A percentile compares a stretch with the other conserved stretches of the same genome.
Evolutionary conservation across 1,140 invertebrate species (phyloP).

Genomic region (Drosophila ohnishii): DNA sequence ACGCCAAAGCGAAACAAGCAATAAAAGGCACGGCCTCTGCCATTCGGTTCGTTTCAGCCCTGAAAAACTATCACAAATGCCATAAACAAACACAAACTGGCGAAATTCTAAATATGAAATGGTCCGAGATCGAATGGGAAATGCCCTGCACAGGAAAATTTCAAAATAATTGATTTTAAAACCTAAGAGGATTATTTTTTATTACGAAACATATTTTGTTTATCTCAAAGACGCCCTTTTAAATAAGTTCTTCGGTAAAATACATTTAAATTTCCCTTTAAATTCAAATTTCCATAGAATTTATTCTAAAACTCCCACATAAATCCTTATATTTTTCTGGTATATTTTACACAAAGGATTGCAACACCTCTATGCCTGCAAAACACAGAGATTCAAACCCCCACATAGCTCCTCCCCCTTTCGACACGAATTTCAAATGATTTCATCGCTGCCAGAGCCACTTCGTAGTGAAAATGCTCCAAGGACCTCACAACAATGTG

Average conservation of each 20-base stretch:
- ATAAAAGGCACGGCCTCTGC: slow-evolving; percentile 68
- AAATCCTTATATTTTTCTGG: not conserved
- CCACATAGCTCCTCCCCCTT: not conserved
- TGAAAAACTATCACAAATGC: slow-evolving; percentile 66
- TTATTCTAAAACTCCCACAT: not conserved
- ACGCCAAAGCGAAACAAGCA: slow-evolving; percentile 54
- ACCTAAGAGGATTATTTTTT: not conserved
- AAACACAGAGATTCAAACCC: slow-evolving; percentile 4
- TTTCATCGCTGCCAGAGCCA: slow-evolving; percentile 14
- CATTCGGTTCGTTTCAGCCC: slow-evolving; percentile 56
- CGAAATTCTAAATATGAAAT: slow-evolving; percentile 29
- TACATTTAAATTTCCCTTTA: too few species aligned
- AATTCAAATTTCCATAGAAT: not conserved
- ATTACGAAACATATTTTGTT: not conserved
- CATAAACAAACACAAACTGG: slow-evolving; percentile 38
- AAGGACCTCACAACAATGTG: slow-evolving; percentile 34
- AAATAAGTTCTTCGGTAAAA: not conserved
- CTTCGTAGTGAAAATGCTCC: slow-evolving; percentile 44
- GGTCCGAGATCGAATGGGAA: slow-evolving; percentile 7
- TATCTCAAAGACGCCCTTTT: not conserved
- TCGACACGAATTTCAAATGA: slow-evolving; percentile 31
- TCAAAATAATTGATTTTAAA: not conserved
- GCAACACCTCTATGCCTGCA: not conserved
- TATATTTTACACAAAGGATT: not conserved
- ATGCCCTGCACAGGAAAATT: slow-evolving; percentile 10